Base-by-base conservation (phyloP, 1,140 invertebrate species). In the Oncopeltus fasciatus region DNA sequence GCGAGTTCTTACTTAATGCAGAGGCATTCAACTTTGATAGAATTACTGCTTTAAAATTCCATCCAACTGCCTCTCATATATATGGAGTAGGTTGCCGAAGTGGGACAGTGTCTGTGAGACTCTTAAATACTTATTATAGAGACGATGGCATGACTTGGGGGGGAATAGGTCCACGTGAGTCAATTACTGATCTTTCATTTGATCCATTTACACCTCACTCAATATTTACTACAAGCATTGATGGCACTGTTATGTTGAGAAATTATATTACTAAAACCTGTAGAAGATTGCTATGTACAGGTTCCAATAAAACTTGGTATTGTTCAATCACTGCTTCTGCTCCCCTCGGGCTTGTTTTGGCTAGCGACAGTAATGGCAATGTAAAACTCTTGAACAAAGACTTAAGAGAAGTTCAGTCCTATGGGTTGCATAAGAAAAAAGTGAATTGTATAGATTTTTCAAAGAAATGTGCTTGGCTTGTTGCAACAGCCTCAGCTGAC, bases 401-500 rank as follows among this genome's bases (percentile, higher is more conserved):
- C 57, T 43, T 61, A 14, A 60, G 57, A 61, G 31, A 43, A 21
- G 24, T 64, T 44, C 11, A 31, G 16, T 16, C 9, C 2, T 31
- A 60, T 20, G 43, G 51, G 46, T 27, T 64, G 14, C 63, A 64
- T 27, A 64, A 60, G 51, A 44, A 24, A 12, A 65, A 65, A 58
- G 44, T 65, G 8, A 61, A 58, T 31, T 38, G 43, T 27, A 27
- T 46, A n/a, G 64, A 65, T 49, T 59, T 65, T 21, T 43, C 56
- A 20, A 62, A 62, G 18, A 31, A 20, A n/a, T 2, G 44, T 12
- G 46, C 29, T 1, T 58, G 59, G 20, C 16, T 64, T 21, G 53
- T 67, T 20, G 65, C 60, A 5, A 65, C 65, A n/a, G 63, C 60
- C 9, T 64, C 65, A 12, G n/a, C 57, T 20, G 63, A 67, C 56